Evolutionary conservation across 2,888 invertebrate genomes (phyloP).

Genomic region (Rhingia rostrata): DNA sequence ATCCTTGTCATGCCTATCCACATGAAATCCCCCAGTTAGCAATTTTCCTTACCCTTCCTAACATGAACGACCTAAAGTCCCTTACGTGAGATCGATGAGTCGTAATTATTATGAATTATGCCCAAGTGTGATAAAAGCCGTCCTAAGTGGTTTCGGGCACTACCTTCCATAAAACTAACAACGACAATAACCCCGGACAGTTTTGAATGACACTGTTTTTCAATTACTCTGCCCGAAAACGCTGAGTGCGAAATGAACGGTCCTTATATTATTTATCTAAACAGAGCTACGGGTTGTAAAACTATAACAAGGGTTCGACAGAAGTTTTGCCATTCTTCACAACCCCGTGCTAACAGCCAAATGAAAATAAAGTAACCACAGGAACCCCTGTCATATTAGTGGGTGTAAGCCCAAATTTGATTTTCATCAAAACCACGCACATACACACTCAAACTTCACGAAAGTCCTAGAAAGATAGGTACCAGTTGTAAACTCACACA

Average conservation of each 20-base stretch:
- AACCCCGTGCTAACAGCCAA: background rate
- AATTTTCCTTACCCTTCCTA: too few species aligned
- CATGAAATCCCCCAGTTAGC: too few species aligned
- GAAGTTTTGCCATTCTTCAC: slow-evolving; percentile 8
- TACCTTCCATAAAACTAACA: background rate
- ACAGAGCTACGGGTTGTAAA: slow-evolving; percentile 17
- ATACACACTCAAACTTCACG: slow-evolving; percentile 17
- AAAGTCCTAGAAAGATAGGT: background rate
- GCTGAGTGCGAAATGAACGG: background rate
- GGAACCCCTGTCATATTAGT: slow-evolving; percentile 45
- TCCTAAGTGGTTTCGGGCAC: background rate
- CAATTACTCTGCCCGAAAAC: background rate
- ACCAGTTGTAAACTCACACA: background rate
- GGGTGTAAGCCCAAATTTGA: slow-evolving; percentile 38
- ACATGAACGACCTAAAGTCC: too few species aligned
- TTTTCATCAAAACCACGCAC: slow-evolving; percentile 26
- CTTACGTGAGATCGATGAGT: too few species aligned
- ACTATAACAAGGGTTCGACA: slow-evolving; percentile 29
- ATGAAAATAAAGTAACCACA: slow-evolving; percentile 15
- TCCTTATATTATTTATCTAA: slow-evolving; percentile 12
- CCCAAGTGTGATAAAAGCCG: background rate
- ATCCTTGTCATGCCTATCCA: too few species aligned
- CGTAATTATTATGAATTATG: background rate
- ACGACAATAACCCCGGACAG: background rate
- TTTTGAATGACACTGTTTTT: slow-evolving; percentile 12